phyloP scores from a whole-genome alignment of 2,797 vertebrate genomes.

The Danio aesculapii region DNA sequence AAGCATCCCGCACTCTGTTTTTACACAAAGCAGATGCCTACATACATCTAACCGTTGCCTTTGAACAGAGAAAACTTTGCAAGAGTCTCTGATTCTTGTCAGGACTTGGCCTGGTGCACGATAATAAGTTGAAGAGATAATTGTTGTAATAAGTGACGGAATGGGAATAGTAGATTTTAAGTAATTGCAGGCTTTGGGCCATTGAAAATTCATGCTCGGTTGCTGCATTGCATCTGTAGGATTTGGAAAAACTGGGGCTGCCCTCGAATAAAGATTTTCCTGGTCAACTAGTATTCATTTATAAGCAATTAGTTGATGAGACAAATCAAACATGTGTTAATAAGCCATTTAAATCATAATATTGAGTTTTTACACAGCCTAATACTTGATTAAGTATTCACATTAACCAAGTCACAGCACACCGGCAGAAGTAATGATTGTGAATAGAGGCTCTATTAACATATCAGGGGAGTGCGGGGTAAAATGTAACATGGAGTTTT shows the following conservation, averaged over 20 bases:
- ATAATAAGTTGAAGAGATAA: slow-evolving; percentile 65
- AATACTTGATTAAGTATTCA: no score
- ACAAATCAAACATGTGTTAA: no score
- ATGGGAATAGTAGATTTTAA: slow-evolving; percentile 55
- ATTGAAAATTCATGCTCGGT: slow-evolving; percentile 48
- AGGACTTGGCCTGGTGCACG: slow-evolving; percentile 56
- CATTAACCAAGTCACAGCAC: no score
- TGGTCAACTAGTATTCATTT: no score
- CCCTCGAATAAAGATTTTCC: no score
- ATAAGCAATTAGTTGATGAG: no score
- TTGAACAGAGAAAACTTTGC: slow-evolving; percentile 46
- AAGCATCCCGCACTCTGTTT: slow-evolving; percentile 31
- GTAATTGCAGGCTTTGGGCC: slow-evolving; percentile 64
- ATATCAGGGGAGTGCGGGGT: no score
- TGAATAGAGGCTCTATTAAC: no score
- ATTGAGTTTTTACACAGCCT: no score
- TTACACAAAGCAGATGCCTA: slow-evolving; percentile 51
- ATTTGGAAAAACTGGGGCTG: slow-evolving; percentile 38
- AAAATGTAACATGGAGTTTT: no score
- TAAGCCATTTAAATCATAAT: no score
- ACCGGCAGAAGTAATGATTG: no score
- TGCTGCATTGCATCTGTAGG: slow-evolving; percentile 41
- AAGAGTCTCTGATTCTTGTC: slow-evolving; percentile 59
- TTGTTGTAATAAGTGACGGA: slow-evolving; percentile 67
- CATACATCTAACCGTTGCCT: slow-evolving; percentile 25